These are phyloP conservation scores for Carlito syrichta DNA, from an alignment of 2,113 vertebrate genomes.

Conservation along the genomic window DNA sequence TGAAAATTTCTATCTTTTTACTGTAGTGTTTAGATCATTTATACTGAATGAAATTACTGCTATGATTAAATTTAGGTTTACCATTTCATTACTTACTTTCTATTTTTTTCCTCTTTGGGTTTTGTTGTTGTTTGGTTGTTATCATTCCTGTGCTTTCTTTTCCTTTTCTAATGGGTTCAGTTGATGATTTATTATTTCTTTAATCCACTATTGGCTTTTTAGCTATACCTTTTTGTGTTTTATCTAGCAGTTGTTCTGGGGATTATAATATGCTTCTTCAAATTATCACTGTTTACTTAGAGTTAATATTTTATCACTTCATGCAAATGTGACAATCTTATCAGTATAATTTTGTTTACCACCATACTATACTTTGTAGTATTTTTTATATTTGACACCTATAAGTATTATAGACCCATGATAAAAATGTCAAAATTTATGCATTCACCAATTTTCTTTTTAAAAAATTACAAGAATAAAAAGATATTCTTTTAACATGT, in stretches of 20 bases:
- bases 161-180: background rate
- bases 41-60: background rate
- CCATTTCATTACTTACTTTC: background rate
- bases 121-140: background rate
- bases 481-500: background rate
- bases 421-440: background rate
- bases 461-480: background rate
- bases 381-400: background rate
- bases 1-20: background rate
- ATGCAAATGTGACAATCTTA: background rate
- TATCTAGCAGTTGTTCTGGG: background rate
- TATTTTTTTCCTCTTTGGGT: background rate
- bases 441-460: background rate
- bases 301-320: background rate
- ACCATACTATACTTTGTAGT: background rate
- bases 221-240: background rate
- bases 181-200: background rate
- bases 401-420: background rate
- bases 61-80: background rate
- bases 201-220: background rate
- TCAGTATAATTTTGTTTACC: background rate
- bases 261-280: background rate
- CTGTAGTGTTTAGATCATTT: background rate
- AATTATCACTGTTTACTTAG: background rate
- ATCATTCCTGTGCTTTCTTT: background rate